These are phyloP conservation scores for Odiellus spinosus DNA, from an alignment of 2,888 invertebrate species.

Conservation along the genomic window DNA sequence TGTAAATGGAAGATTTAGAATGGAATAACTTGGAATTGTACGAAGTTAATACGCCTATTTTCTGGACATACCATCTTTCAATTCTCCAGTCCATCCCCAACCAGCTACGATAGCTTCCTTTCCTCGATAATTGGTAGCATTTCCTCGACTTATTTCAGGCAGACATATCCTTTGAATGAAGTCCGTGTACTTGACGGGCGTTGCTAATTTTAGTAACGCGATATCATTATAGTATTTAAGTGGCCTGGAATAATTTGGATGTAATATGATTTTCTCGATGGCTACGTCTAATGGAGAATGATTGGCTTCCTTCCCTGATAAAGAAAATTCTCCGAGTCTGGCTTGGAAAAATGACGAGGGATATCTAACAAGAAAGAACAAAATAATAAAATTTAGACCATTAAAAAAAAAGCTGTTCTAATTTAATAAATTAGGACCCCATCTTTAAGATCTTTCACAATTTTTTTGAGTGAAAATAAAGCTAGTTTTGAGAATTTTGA, in stretches of 20 bases:
- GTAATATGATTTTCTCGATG: constrained; percentile 44
- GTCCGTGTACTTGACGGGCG: constrained; percentile 50
- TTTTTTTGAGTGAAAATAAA: no score
- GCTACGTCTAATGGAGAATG: constrained; percentile 30
- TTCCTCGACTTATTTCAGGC: constrained; percentile 29
- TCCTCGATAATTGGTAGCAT: constrained; percentile 39
- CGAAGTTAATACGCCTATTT: no score
- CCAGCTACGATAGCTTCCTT: constrained; percentile 55
- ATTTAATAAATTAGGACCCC: no score
- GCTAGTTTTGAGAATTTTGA: no score
- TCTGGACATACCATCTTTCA: constrained; percentile 42
- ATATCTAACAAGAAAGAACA: constrained; percentile 3
- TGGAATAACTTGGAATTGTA: no score
- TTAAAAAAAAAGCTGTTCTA: no score
- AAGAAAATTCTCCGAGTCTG: constrained; percentile 48
- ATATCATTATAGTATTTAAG: constrained; percentile 36
- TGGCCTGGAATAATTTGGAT: constrained; percentile 33
- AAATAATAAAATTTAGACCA: background rate
- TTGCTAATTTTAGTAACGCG: constrained; percentile 50
- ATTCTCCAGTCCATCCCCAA: constrained; percentile 71
- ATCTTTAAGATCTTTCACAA: no score
- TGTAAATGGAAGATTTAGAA: no score
- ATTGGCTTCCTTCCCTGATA: constrained; percentile 37
- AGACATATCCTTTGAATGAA: constrained; percentile 61
- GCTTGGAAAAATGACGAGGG: constrained; percentile 11